phyloP scores from a whole-genome alignment of 2,797 vertebrate genomes.

The Schizopygopsis pylzovi region DNA sequence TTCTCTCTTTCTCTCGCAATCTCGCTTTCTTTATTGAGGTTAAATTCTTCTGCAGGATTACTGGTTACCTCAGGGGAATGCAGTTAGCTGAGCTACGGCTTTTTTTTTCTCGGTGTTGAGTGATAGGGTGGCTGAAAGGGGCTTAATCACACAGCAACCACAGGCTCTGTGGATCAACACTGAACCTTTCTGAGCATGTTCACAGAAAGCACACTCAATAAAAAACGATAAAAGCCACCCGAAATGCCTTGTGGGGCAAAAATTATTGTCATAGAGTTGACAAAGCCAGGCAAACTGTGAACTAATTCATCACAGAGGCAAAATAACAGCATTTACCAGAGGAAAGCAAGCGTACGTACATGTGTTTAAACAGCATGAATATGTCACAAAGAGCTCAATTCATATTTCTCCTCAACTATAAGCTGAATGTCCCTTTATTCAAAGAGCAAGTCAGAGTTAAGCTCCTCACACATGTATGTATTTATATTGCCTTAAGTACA shows the following conservation, averaged over 20 bases:
- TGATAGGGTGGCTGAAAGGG: slow-evolving; percentile 77
- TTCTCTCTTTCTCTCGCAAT: slow-evolving; percentile 32
- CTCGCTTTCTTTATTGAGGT: slow-evolving; percentile 66
- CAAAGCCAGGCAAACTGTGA: slow-evolving; percentile 12
- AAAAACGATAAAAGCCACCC: slow-evolving; percentile 32
- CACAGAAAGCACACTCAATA: slow-evolving; percentile 36
- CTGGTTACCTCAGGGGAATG: slow-evolving; percentile 70
- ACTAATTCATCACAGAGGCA: slow-evolving; percentile 20
- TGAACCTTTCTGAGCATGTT: slow-evolving; percentile 70
- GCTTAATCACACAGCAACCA: slow-evolving; percentile 80
- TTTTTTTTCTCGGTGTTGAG: slow-evolving; percentile 70
- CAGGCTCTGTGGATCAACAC: slow-evolving; percentile 78
- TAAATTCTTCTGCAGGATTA: slow-evolving; percentile 78
- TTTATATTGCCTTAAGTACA: slow-evolving; percentile 8
- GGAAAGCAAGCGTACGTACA: slow-evolving; percentile 1
- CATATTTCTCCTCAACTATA: neutral
- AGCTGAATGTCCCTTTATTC: slow-evolving; percentile 55
- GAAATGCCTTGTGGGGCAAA: slow-evolving; percentile 11
- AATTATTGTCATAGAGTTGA: slow-evolving; percentile 16
- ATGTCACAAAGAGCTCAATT: slow-evolving; percentile 42
- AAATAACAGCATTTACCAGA: slow-evolving; percentile 28
- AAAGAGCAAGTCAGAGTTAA: slow-evolving; percentile 2
- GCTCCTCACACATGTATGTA: slow-evolving; percentile 10
- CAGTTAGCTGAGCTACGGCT: slow-evolving; percentile 65
- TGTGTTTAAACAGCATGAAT: slow-evolving; percentile 49